Evolutionary conservation across 2,888 invertebrate genomes (phyloP).

Genomic region (Lepidonotus clava): DNA sequence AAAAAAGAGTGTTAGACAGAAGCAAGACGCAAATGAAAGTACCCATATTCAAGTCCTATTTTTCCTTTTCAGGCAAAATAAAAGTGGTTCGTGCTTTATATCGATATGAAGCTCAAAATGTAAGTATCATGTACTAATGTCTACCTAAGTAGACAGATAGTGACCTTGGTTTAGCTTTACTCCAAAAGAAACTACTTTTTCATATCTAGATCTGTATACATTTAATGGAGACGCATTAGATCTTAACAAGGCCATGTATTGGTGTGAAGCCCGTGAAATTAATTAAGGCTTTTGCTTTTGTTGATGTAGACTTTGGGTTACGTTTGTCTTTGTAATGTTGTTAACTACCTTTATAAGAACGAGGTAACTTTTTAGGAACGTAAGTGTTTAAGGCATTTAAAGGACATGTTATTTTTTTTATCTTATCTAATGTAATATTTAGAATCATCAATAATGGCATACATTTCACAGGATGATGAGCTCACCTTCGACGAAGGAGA

Average conservation of each 20-base stretch:
- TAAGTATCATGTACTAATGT: constrained; percentile 73
- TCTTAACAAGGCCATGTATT: too few relatives aligned
- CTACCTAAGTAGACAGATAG: not conserved
- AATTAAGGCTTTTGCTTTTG: too few relatives aligned
- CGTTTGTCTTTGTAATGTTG: too few relatives aligned
- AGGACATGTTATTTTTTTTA: not conserved
- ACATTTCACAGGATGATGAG: constrained; percentile 81
- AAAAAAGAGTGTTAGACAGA: too few relatives aligned
- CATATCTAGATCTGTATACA: too few relatives aligned
- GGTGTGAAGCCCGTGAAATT: too few relatives aligned
- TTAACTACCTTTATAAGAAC: too few relatives aligned
- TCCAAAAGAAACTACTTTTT: too few relatives aligned
- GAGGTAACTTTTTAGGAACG: too few relatives aligned
- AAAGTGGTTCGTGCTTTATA: constrained; percentile 84
- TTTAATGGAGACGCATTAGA: not conserved
- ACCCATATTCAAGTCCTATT: not conserved
- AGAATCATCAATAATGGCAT: not conserved
- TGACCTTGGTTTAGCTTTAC: not conserved
- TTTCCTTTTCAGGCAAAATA: constrained; percentile 78
- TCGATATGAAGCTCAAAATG: constrained; percentile 83
- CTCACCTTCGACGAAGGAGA: constrained; percentile 86
- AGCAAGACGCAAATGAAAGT: too few relatives aligned
- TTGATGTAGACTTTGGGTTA: too few relatives aligned
- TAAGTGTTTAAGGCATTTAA: too few relatives aligned
- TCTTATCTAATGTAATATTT: not conserved